Evolutionary conservation across 2,113 vertebrate species (phyloP), one percentile per base, ranked within the genome.

Genomic region (Channa argus): DNA sequence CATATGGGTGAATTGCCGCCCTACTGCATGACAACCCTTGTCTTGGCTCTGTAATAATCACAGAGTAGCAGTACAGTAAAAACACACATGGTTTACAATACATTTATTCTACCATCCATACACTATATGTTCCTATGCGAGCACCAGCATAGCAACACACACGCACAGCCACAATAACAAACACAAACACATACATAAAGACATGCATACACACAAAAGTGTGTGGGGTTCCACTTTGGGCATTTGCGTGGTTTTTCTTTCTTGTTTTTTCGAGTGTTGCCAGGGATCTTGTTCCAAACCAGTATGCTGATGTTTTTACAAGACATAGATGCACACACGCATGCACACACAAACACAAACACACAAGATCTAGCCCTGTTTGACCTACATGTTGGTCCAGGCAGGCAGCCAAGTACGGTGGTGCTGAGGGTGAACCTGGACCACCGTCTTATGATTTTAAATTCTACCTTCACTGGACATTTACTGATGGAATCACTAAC

Each of bases 281-380:
- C 80, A 81, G 65, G 79, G 69, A 85, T 68, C 70, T 75, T 80
- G 79, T 77, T 88, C 83, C 82, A 84, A 88, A 77, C 82, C 88
- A 86, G 87, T 76, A 89, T 82, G 77, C 79, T 86, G 80, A 84
- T 90, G 82, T 89, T 92, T 92, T 93, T 87, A 83, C 74, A 86
- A 85, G 80, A 49, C 79, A 44, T 15, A 75, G 8, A 74, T 51
- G 69, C 71, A 63, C 77, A 67, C 55, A 69, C 41, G 11, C 39
- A 51, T 52, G 60, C 66, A 84, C 13, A 60, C 80, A 78, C 63
- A 71, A 75, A 71, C 24, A 24, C 24, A 24, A 24, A 24, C 1
- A 24, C 24, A 24, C 24, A 24, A 24, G 76, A 87, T 86, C 74
- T 80, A 77, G 72, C 79, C 80, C 76, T 71, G 64, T 77, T 39